Percentiles rank a stretch among this genome's conserved stretches.
Conservation (phyloP, 2,797 vertebrate genomes). For the Poecilia gillii region DNA sequence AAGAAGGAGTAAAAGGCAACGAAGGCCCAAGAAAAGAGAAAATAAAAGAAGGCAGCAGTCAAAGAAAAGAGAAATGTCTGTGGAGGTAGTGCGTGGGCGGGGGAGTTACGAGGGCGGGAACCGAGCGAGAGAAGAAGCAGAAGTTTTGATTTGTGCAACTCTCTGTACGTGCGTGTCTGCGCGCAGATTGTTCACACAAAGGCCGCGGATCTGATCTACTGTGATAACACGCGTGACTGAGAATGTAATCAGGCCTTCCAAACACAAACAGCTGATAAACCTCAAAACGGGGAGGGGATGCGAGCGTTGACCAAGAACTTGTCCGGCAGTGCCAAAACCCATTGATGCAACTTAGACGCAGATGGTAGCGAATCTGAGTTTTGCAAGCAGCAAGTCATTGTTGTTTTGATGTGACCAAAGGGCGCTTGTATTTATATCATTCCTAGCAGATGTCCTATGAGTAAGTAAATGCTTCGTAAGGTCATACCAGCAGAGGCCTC, state of each 20-base stretch:
- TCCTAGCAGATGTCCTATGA: conserved; percentile 48
- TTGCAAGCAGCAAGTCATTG: conserved; percentile 4
- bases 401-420: conserved; percentile 39
- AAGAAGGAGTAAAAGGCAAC: conserved; percentile 36
- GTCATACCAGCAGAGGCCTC: conserved; percentile 34
- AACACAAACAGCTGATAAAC: conserved; percentile 37
- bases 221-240: conserved; percentile 45
- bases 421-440: conserved; percentile 29
- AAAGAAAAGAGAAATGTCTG: conserved; percentile 56
- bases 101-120: conserved; percentile 51
- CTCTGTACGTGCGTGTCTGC: conserved; percentile 11
- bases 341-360: not conserved
- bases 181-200: conserved; percentile 12
- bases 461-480: conserved; percentile 45
- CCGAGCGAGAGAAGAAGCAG: conserved; percentile 60
- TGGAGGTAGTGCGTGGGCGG: conserved; percentile 57
- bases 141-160: conserved; percentile 35
- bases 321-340: not conserved
- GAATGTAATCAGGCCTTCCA: conserved; percentile 37
- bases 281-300: not conserved
- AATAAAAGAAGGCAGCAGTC: conserved; percentile 20
- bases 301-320: not conserved
- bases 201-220: conserved; percentile 41
- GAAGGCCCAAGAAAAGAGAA: conserved; percentile 54
- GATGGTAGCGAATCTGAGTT: conserved; percentile 8